Conservation (phyloP, 2,797 vertebrate genomes). For the Etheostoma nigrum region DNA sequence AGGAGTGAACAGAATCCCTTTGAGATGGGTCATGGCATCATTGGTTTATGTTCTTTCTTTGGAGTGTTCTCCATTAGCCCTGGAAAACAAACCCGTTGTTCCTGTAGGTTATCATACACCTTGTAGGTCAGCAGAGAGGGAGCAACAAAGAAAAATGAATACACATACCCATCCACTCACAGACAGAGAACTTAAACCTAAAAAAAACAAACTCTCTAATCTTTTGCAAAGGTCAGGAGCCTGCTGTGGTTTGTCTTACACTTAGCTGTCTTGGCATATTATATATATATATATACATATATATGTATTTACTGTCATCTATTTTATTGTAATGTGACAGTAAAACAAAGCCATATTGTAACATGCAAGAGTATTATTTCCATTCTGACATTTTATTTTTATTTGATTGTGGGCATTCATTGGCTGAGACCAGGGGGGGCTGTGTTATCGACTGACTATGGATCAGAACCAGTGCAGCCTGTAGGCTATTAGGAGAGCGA, state of each 20-base stretch:
- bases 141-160: conserved; percentile 28
- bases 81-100: conserved; percentile 66
- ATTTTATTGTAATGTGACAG: background rate
- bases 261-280: background rate
- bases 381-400: conserved; percentile 9
- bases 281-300: no score
- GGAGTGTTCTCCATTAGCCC: conserved; percentile 64
- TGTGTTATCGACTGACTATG: conserved; percentile 68
- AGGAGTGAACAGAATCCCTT: conserved; percentile 49
- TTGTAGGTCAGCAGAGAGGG: conserved; percentile 62
- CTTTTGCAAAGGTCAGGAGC: conserved; percentile 35
- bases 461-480: conserved; percentile 69
- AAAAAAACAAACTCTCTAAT: conserved; percentile 1
- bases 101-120: conserved; percentile 70
- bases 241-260: background rate
- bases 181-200: conserved; percentile 25
- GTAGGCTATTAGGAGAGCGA: conserved; percentile 69
- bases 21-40: conserved; percentile 55
- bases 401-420: conserved; percentile 51
- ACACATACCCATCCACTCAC: background rate
- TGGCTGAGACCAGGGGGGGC: conserved; percentile 44
- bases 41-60: conserved; percentile 42
- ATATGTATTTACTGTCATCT: background rate
- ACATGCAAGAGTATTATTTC: background rate
- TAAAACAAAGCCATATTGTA: background rate